Evolutionary conservation across 2,888 invertebrate genomes (phyloP).

Genomic region (Colostygia pectinataria): DNA sequence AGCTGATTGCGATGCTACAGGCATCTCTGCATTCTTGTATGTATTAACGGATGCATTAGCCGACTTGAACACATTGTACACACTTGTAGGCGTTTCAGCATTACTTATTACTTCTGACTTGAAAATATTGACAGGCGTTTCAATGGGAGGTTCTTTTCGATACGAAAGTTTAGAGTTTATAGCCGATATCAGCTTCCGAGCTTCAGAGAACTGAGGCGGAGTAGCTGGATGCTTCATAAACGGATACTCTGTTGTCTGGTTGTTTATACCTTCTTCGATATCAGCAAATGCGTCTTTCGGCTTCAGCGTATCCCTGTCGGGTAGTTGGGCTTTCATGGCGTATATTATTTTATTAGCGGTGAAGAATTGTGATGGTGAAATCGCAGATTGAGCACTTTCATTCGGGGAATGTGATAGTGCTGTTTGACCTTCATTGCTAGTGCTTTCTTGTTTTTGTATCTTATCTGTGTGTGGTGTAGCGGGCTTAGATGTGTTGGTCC

Average conservation of each 20-base stretch:
- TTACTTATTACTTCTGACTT: constrained; percentile 3
- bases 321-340: constrained; percentile 75
- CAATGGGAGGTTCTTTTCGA: constrained; percentile 23
- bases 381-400: constrained; percentile 62
- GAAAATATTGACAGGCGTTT: constrained; percentile 1
- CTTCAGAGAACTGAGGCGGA: constrained; percentile 76
- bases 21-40: constrained; percentile 11
- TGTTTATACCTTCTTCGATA: constrained; percentile 72
- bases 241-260: constrained; percentile 69
- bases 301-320: constrained; percentile 64
- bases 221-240: constrained; percentile 72
- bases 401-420: constrained; percentile 56
- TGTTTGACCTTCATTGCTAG: constrained; percentile 23
- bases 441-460: constrained; percentile 35
- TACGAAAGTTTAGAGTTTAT: constrained; percentile 71
- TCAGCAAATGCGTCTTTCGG: constrained; percentile 73
- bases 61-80: constrained; percentile 25
- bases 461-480: constrained; percentile 42
- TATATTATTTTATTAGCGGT: constrained; percentile 75
- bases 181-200: constrained; percentile 70
- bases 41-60: constrained; percentile 15
- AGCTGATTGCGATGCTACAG: constrained; percentile 26
- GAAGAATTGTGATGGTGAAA: constrained; percentile 74
- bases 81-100: constrained; percentile 12
- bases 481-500: constrained; percentile 38